Percentiles rank a stretch among this genome's conserved stretches.
phyloP scores from a whole-genome alignment of 2,888 invertebrate genomes.

The Cosmopolites sordidus region DNA sequence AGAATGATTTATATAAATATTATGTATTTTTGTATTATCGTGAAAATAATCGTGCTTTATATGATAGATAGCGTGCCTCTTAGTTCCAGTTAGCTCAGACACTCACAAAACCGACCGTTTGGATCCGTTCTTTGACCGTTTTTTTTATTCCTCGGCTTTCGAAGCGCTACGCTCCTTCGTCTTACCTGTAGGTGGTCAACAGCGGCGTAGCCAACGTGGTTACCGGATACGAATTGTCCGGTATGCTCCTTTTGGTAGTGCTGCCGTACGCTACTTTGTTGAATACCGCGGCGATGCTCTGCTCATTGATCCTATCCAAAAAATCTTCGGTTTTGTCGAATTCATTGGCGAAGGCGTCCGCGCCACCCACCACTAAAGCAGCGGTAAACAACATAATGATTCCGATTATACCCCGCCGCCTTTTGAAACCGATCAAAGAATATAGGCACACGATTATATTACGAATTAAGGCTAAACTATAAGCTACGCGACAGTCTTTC shows the following conservation, averaged over 20 bases:
- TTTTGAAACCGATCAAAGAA: slow-evolving; percentile 18
- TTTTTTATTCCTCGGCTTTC: too few relatives aligned
- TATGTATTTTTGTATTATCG: too few relatives aligned
- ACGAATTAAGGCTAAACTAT: slow-evolving; percentile 20
- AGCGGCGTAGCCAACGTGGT: slow-evolving; percentile 62
- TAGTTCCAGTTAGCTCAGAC: too few relatives aligned
- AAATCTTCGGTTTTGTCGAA: slow-evolving; percentile 48
- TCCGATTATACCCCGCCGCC: slow-evolving; percentile 17
- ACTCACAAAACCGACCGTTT: too few relatives aligned
- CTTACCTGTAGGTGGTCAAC: slow-evolving; percentile 55
- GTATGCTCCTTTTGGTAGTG: slow-evolving; percentile 65
- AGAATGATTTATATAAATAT: too few relatives aligned
- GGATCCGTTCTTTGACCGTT: too few relatives aligned
- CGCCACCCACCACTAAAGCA: slow-evolving; percentile 13
- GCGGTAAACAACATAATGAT: slow-evolving; percentile 18
- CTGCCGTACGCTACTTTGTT: slow-evolving; percentile 67
- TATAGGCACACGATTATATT: slow-evolving; percentile 29
- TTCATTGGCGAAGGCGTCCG: slow-evolving; percentile 38
- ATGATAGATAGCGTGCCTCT: too few relatives aligned
- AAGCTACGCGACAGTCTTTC: slow-evolving; percentile 20
- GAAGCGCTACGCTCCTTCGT: too few relatives aligned
- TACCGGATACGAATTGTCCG: slow-evolving; percentile 59
- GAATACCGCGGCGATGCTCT: slow-evolving; percentile 63
- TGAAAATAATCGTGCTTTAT: too few relatives aligned
- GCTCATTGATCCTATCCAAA: slow-evolving; percentile 59